Conservation (phyloP, 2,888 invertebrate genomes). For the Drosophila pseudotalamancana region DNA sequence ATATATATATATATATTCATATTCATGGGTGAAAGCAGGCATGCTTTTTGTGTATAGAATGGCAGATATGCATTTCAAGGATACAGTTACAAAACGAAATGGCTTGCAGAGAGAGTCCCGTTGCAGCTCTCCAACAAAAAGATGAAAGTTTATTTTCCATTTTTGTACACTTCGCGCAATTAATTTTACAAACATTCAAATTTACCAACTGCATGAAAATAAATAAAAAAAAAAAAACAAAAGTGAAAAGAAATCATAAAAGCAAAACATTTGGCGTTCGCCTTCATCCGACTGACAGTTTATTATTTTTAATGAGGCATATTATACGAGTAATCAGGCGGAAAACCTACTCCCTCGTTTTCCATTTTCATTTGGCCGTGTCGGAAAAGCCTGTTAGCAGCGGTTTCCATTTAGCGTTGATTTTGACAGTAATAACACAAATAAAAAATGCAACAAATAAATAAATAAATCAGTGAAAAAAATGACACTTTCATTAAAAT, state of each 20-base stretch:
- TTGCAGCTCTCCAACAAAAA: constrained; percentile 30
- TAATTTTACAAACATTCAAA: constrained; percentile 66
- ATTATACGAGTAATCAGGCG: constrained; percentile 61
- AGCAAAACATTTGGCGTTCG: constrained; percentile 32
- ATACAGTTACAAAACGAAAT: constrained; percentile 65
- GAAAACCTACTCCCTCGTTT: constrained; percentile 13
- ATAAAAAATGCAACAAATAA: not conserved
- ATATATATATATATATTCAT: constrained; percentile 24
- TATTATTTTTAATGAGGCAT: constrained; percentile 77
- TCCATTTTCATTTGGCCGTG: not conserved
- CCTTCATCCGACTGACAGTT: constrained; percentile 71
- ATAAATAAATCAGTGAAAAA: constrained; percentile 42
- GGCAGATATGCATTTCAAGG: constrained; percentile 77
- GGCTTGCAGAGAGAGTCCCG: constrained; percentile 28
- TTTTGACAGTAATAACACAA: constrained; percentile 62
- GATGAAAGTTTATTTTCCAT: constrained; percentile 56
- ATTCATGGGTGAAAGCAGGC: constrained; percentile 44
- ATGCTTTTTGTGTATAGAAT: constrained; percentile 64
- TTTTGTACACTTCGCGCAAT: constrained; percentile 66
- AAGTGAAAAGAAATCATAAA: constrained; percentile 2
- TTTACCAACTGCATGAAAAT: constrained; percentile 24
- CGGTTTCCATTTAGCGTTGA: constrained; percentile 34
- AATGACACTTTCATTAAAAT: constrained; percentile 65
- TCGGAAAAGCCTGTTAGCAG: constrained; percentile 17
- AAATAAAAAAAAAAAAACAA: constrained; percentile 5